Base-by-base conservation (phyloP, 1,140 invertebrate genomes). In the Kradibia gibbosae region DNA sequence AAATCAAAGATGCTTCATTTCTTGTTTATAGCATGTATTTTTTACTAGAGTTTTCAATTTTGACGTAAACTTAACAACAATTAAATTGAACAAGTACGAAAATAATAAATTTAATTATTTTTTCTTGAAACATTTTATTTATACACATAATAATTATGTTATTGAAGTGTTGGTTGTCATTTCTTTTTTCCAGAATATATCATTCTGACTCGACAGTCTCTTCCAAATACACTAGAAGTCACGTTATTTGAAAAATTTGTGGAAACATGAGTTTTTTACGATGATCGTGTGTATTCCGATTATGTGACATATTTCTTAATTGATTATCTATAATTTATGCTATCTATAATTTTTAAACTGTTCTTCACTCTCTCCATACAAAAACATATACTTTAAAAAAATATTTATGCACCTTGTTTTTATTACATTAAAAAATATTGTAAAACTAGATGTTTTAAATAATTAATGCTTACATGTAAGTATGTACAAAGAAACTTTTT, bases 21-120 rank as follows among this genome's bases (percentile, higher is more conserved):
- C n/a, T n/a, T n/a, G n/a, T n/a, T n/a, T n/a, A n/a, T n/a, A n/a
- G n/a, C n/a, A n/a, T n/a, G n/a, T n/a, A n/a, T n/a, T n/a, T 3
- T 15, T 3, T 2, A n/a, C 22, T 55, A n/a, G 0, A 55, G 11
- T 55, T 55, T 55, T 55, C 10, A 10, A 34, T 20, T 39, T 25
- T 20, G 39, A 48, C 42, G 39, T 17, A n/a, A 74, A 20, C 3
- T 74, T 55, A 74, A 22, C 22, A 57, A 74, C 1, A 15, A 48
- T 22, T 55, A 2, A 11, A 55, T 7, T 55, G 39, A 36, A 8
- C 45, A 42, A 48, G 31, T 20, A 28, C 15, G 60, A 20, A 55
- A 75, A 48, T 4, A 55, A 71, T 17, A 50, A 53, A 83, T 79
- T 82, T 81, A 85, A 74, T 42, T 11, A 34, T 36, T 25, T 57